phyloP scores from a whole-genome alignment of 2,888 invertebrate species.

The Tipula vernalis region DNA sequence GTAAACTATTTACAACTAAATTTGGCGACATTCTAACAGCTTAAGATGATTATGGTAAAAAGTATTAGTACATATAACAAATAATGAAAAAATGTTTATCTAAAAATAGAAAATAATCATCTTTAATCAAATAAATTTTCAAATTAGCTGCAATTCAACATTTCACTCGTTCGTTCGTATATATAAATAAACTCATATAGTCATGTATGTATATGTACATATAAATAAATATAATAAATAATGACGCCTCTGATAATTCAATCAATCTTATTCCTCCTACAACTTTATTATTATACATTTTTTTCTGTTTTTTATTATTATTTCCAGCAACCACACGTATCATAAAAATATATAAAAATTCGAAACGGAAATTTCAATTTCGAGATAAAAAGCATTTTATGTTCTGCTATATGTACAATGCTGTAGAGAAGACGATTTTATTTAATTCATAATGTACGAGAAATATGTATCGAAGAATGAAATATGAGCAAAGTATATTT shows the following conservation, averaged over 20 bases:
- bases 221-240: not conserved
- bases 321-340: not conserved
- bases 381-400: not conserved
- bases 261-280: conserved; percentile 4
- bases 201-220: not conserved
- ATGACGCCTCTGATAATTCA: conserved; percentile 4
- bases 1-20: no score
- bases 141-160: not conserved
- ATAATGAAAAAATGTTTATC: not conserved
- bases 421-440: not conserved
- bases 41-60: no score
- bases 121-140: not conserved
- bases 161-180: not conserved
- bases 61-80: no score
- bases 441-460: not conserved
- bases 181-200: not conserved
- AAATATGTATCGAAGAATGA: not conserved
- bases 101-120: not conserved
- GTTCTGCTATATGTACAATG: not conserved
- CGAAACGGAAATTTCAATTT: not conserved
- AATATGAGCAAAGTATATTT: no score
- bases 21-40: no score
- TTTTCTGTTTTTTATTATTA: not conserved
- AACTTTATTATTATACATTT: not conserved
- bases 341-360: not conserved